Conservation (phyloP, 2,888 invertebrate genomes). For the Drosophila tanythrix region DNA sequence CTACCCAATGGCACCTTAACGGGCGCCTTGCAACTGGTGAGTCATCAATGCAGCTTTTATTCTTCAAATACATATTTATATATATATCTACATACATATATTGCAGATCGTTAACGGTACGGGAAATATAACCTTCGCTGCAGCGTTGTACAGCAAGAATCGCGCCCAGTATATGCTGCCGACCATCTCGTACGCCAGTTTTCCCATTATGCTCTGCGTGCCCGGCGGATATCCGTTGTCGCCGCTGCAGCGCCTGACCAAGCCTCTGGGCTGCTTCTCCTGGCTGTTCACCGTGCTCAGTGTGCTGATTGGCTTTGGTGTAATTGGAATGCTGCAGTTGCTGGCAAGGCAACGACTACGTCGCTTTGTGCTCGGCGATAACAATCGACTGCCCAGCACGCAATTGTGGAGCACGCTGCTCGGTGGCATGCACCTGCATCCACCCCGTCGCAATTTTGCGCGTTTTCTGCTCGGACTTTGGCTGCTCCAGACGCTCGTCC, state of each 20-base stretch:
- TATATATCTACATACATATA: neutral
- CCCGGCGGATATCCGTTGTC: slow-evolving; percentile 71
- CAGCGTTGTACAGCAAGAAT: slow-evolving; percentile 64
- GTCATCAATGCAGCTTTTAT: neutral
- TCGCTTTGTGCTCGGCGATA: slow-evolving; percentile 70
- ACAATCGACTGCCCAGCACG: slow-evolving; percentile 69
- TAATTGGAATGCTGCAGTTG: slow-evolving; percentile 49
- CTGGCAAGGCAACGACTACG: slow-evolving; percentile 24
- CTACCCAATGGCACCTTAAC: slow-evolving; percentile 78
- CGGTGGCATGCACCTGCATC: slow-evolving; percentile 58
- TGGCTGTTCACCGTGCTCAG: slow-evolving; percentile 75
- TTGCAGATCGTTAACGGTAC: slow-evolving; percentile 71
- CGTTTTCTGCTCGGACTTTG: slow-evolving; percentile 79
- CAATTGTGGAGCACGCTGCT: slow-evolving; percentile 69
- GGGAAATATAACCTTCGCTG: slow-evolving; percentile 77
- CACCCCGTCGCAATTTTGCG: slow-evolving; percentile 79
- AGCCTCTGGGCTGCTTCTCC: slow-evolving; percentile 75
- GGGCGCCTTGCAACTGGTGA: slow-evolving; percentile 78
- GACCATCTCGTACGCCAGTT: slow-evolving; percentile 68
- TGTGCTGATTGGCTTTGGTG: slow-evolving; percentile 55
- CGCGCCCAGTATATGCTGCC: slow-evolving; percentile 67
- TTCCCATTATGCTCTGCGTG: slow-evolving; percentile 70
- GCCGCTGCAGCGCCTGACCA: slow-evolving; percentile 72
- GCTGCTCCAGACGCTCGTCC: slow-evolving; percentile 74
- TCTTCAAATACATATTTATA: neutral